Evolutionary conservation across 2,113 vertebrate genomes (phyloP), one percentile per base, ranked within the genome.

Genomic region (Plecotus auritus): DNA sequence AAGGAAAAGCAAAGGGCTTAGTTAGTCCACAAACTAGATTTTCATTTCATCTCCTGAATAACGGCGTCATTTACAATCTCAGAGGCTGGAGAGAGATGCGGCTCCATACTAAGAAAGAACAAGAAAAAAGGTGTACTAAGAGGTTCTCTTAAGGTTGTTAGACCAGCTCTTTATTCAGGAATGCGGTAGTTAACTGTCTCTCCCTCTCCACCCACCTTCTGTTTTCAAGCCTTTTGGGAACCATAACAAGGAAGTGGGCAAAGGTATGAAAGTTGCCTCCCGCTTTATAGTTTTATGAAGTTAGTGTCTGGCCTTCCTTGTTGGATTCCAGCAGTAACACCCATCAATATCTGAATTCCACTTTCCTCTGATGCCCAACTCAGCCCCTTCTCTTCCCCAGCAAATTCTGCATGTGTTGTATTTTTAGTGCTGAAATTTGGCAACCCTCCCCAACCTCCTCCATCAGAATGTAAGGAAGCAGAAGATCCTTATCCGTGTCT

Each of bases 371-470:
- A 70, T 87, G 35, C 35, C 35, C 70, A 37, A 4, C 45, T 83
- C 59, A 51, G 82, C n/a, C 59, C 64, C 22, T 84, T 61, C 42
- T 82, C 40, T 61, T 66, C 82, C 30, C 40, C 18, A 72, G 37
- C 56, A 61, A 37, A 86, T 6, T 83, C 78, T 85, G 42, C 35
- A n/a, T 85, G 45, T 76, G 49, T 67, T 95, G 37, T 95, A 84
- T 95, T 96, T 95, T 96, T 92, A 88, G 93, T 84, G 49, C 40
- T 94, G 69, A 95, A 93, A 94, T 95, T 86, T 88, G 83, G 85
- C 90, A 95, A 49, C 64, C 13, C 35, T 95, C 76, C 95, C 83
- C 74, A 93, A 94, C 30, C 18, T 56, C 49, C 92, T 45, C 37
- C 30, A 90, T 59, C 64, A 90, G 89, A 93, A 86, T 93, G 49